Evolutionary conservation across 2,797 vertebrate genomes (phyloP), one percentile per base, ranked within the genome.

Genomic region (Clarias fuscus): DNA sequence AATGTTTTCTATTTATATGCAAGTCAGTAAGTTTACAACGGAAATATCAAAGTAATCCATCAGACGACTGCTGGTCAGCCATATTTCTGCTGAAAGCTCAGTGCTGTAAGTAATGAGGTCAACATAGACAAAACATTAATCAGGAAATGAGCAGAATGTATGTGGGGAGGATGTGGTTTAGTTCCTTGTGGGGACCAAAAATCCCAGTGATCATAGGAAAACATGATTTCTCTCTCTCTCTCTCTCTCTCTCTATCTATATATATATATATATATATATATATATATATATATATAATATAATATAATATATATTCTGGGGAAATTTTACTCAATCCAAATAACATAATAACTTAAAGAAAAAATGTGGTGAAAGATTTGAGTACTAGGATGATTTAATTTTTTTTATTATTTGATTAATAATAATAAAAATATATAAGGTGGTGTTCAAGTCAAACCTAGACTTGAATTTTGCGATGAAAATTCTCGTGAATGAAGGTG

Each of bases 11-110:
- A 87, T 88, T 75, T 79, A 75, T 62, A 82, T 88, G 11, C 62
- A 18, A 53, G 88, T 27, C 22, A 65, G 40, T 56, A 18, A 33
- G 83, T 82, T 65, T 40, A 27, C 77, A 79, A 65, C 53, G 79
- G 61, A 87, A 90, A 88, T 84, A 87, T 77, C 84, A 85, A 80
- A 86, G 80, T 80, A 40, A 91, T 89, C 81, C 80, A 91, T 80
- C 22, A 80, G 27, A 67, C 24, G 33, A 83, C 68, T 73, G 75
- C 43, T 65, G 33, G 80, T 87, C 86, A 86, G 87, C 85, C 81
- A 40, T 24, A 58, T 59, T 24, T 53, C 62, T 75, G 22, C 76
- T 37, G 40, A 24, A 8, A 58, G 72, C 27, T 61, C 17, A 4
- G 24, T 61, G 59, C 11, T 87, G 27, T 77, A 84, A 86, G 67